Conservation (phyloP, 2,888 invertebrate species). For the Lithophane leautieri region DNA sequence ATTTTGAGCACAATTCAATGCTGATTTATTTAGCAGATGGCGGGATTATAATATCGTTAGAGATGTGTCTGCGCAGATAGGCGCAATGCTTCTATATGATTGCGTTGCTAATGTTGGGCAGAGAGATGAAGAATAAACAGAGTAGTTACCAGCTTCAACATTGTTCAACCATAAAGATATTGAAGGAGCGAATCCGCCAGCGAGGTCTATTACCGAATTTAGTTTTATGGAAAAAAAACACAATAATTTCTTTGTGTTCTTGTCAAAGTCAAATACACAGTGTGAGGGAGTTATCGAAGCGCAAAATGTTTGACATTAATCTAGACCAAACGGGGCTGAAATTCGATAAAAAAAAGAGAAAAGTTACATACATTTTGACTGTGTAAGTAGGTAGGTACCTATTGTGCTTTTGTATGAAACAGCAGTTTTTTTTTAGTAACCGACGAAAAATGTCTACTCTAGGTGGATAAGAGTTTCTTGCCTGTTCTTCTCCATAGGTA, state of each 20-base stretch:
- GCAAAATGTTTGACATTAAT: too few relatives aligned
- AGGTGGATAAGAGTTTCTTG: too few relatives aligned
- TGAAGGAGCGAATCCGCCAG: background rate
- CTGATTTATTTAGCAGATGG: slow-evolving; percentile 53
- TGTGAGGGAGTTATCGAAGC: background rate
- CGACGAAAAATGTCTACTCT: too few relatives aligned
- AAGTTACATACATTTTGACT: too few relatives aligned
- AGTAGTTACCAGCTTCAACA: background rate
- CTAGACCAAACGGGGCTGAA: too few relatives aligned
- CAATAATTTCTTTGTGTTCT: too few relatives aligned
- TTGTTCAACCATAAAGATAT: background rate
- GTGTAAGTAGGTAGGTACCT: too few relatives aligned
- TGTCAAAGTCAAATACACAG: background rate
- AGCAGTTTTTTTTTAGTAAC: too few relatives aligned
- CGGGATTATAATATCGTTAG: slow-evolving; percentile 34
- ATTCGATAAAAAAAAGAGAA: too few relatives aligned
- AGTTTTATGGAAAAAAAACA: background rate
- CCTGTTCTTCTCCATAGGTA: too few relatives aligned
- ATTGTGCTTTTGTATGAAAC: too few relatives aligned
- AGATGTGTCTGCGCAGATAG: slow-evolving; percentile 7
- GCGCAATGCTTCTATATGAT: slow-evolving; percentile 14
- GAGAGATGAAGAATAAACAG: background rate
- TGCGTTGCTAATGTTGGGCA: slow-evolving; percentile 10
- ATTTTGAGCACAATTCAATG: slow-evolving; percentile 39
- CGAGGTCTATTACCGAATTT: too few relatives aligned